These are phyloP conservation scores for Phortica magna DNA, from an alignment of 2,888 invertebrate species.

Conservation along the genomic window DNA sequence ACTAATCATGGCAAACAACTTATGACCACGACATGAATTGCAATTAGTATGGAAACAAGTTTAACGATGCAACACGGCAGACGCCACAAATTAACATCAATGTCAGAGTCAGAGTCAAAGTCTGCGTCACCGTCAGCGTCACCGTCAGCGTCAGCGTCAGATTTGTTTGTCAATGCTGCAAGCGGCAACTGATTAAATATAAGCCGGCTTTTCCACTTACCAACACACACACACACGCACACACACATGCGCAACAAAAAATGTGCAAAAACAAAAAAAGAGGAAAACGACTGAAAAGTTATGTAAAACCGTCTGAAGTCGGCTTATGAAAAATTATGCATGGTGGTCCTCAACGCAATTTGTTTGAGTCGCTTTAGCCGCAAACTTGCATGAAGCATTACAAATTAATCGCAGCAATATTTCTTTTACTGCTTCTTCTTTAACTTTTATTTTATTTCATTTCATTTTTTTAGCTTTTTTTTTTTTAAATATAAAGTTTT, in stretches of 20 bases:
- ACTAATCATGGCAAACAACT: conserved; percentile 26
- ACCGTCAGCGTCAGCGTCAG: conserved; percentile 11
- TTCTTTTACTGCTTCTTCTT: background rate
- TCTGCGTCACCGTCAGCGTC: conserved; percentile 14
- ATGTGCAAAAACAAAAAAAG: background rate
- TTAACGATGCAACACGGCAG: conserved; percentile 2
- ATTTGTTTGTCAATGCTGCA: conserved; percentile 30
- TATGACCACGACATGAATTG: conserved; percentile 27
- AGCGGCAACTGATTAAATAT: conserved; percentile 25
- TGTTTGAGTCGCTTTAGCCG: conserved; percentile 13
- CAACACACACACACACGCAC: background rate
- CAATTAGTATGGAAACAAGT: conserved; percentile 25
- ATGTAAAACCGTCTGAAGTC: conserved; percentile 12
- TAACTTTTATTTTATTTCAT: background rate
- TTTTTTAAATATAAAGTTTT: background rate
- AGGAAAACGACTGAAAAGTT: background rate
- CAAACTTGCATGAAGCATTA: conserved; percentile 28
- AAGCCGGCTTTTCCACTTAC: conserved; percentile 16
- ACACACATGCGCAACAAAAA: background rate
- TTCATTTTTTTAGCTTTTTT: background rate
- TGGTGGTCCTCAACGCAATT: conserved; percentile 22
- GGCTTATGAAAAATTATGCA: conserved; percentile 30
- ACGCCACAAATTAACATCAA: conserved; percentile 29
- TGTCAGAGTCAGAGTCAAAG: conserved; percentile 21
- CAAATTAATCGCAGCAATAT: conserved; percentile 27